Conservation (phyloP, 2,113 vertebrate species). For the Lucifuga dentata region DNA sequence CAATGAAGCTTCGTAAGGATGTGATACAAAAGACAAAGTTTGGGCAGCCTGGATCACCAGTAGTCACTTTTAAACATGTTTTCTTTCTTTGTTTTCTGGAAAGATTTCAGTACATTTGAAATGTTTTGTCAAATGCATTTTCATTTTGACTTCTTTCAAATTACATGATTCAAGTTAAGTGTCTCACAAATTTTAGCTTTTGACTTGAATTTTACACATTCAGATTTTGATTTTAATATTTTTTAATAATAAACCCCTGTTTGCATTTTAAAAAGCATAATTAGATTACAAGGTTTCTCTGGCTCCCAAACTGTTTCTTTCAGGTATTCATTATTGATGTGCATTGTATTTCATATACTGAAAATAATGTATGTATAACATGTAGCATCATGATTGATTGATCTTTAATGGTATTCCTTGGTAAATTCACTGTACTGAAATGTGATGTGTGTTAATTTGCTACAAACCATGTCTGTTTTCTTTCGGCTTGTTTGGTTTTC, state of each 20-base stretch:
- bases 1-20: conserved; percentile 42
- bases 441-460: conserved; percentile 42
- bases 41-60: conserved; percentile 27
- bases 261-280: not conserved
- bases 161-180: conserved; percentile 23
- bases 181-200: too few relatives aligned
- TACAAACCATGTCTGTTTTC: not conserved
- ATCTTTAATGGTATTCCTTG: not conserved
- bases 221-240: too few relatives aligned
- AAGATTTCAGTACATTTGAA: conserved; percentile 22
- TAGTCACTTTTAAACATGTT: conserved; percentile 40
- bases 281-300: not conserved
- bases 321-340: too few relatives aligned
- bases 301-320: not conserved
- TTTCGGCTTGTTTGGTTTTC: conserved; percentile 41
- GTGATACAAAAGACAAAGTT: conserved; percentile 41
- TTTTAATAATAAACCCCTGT: not conserved
- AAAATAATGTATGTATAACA: not conserved
- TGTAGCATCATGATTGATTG: not conserved
- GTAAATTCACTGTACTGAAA: not conserved
- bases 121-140: conserved; percentile 19
- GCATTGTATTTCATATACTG: too few relatives aligned
- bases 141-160: conserved; percentile 15
- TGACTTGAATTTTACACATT: too few relatives aligned
- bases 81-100: conserved; percentile 24